phyloP scores from a whole-genome alignment of 92 coral and sea anemone species.

The Phymanthus crucifer region DNA sequence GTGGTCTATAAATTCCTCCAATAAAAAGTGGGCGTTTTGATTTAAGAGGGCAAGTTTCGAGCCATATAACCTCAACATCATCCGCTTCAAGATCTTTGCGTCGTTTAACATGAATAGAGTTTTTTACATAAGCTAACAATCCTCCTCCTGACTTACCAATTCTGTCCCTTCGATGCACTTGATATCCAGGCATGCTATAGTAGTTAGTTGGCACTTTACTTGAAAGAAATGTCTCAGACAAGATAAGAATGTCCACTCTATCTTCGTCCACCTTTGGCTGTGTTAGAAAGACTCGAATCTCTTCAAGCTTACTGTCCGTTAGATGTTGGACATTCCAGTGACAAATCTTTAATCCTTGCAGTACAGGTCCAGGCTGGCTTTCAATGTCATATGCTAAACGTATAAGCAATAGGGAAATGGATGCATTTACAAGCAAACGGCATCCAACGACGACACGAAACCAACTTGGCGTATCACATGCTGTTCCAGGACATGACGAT shows the following conservation, averaged over 20 bases:
- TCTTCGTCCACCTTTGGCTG: background rate
- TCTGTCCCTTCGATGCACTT: constrained; percentile 28
- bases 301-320: constrained; percentile 9
- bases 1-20: constrained; percentile 43
- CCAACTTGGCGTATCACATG: too few species aligned
- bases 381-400: too few species aligned
- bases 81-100: constrained; percentile 7
- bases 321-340: constrained; percentile 19
- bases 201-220: background rate
- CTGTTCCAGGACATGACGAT: too few species aligned
- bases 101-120: constrained; percentile 2
- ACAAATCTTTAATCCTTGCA: background rate
- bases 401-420: too few species aligned
- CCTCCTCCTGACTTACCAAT: constrained; percentile 23
- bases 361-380: constrained; percentile 19
- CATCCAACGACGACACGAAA: too few species aligned
- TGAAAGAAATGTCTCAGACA: constrained; percentile 5
- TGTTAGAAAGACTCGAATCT: constrained; percentile 1
- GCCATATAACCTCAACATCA: constrained; percentile 18
- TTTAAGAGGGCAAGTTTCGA: constrained; percentile 20
- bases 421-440: too few species aligned
- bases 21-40: constrained; percentile 25
- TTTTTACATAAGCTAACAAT: background rate
- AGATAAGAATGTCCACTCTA: constrained; percentile 4
- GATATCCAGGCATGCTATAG: background rate